These are phyloP conservation scores for Orthonychiurus folsomi DNA, from an alignment of 2,888 invertebrate species.

Conservation along the genomic window DNA sequence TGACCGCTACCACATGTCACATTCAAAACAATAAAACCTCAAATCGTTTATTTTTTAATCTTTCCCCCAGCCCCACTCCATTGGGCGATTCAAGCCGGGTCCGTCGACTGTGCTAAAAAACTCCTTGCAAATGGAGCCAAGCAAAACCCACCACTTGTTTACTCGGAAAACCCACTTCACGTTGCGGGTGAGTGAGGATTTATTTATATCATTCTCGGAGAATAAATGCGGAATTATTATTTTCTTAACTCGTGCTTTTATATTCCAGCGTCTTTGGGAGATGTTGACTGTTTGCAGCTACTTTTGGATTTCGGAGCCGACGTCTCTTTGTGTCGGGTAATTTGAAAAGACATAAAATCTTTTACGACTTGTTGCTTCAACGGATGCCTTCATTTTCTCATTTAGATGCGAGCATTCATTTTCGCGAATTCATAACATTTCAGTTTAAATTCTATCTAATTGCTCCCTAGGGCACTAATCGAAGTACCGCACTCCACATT, in stretches of 20 bases:
- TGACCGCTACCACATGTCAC: too few relatives aligned
- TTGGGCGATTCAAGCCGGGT: conserved; percentile 71
- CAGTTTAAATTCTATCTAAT: neutral
- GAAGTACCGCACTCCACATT: conserved; percentile 68
- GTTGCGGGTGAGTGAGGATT: conserved; percentile 50
- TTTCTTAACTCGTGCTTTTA: neutral
- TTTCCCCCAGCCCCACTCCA: conserved; percentile 60
- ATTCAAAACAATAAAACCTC: too few relatives aligned
- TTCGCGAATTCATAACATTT: neutral
- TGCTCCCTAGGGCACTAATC: conserved; percentile 23
- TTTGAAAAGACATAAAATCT: neutral
- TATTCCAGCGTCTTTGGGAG: conserved; percentile 54
- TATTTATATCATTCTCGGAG: neutral
- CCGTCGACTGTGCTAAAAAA: conserved; percentile 62
- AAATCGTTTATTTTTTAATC: too few relatives aligned
- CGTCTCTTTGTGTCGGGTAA: conserved; percentile 31
- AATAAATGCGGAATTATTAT: neutral
- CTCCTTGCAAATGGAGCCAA: conserved; percentile 68
- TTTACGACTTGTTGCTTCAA: neutral
- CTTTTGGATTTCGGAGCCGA: conserved; percentile 67
- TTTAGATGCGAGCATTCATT: too few relatives aligned
- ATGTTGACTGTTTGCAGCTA: conserved; percentile 59
- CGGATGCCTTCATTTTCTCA: too few relatives aligned
- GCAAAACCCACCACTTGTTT: conserved; percentile 51
- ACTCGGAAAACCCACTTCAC: conserved; percentile 66